Conservation (phyloP, 2,113 vertebrate genomes). For the Nestor notabilis region DNA sequence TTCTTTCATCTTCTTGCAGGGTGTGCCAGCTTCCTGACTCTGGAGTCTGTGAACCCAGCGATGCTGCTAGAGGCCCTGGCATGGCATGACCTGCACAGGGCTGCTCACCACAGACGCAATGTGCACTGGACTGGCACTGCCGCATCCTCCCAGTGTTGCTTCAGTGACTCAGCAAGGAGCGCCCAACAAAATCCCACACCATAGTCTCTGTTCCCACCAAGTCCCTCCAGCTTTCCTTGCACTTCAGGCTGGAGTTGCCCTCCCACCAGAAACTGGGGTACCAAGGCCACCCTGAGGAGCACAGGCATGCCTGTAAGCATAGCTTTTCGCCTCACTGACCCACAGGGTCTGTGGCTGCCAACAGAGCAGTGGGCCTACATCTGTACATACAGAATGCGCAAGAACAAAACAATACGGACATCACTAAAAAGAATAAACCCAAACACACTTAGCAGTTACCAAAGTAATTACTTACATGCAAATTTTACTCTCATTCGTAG, state of each 20-base stretch:
- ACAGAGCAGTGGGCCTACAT: rapidly evolving
- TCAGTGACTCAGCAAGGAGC: background rate
- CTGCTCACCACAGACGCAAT: rapidly evolving
- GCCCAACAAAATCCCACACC: background rate
- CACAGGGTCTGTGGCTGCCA: background rate
- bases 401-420: background rate
- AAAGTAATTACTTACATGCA: background rate
- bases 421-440: background rate
- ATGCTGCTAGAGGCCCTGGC: background rate
- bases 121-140: background rate
- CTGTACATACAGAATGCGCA: background rate
- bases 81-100: background rate
- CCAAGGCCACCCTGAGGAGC: background rate
- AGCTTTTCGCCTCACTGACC: background rate
- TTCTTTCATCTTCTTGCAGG: background rate
- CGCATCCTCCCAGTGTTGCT: background rate
- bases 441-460: background rate
- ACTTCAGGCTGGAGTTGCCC: background rate
- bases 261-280: background rate
- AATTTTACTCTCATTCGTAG: background rate
- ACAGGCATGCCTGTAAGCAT: background rate
- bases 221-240: background rate
- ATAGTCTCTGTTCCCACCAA: rapidly evolving
- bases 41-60: rapidly evolving
- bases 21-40: background rate